Percentiles rank a stretch among this genome's conserved stretches.
phyloP scores from a whole-genome alignment of 2,888 invertebrate species.

The Omphaloscelis lunosa region DNA sequence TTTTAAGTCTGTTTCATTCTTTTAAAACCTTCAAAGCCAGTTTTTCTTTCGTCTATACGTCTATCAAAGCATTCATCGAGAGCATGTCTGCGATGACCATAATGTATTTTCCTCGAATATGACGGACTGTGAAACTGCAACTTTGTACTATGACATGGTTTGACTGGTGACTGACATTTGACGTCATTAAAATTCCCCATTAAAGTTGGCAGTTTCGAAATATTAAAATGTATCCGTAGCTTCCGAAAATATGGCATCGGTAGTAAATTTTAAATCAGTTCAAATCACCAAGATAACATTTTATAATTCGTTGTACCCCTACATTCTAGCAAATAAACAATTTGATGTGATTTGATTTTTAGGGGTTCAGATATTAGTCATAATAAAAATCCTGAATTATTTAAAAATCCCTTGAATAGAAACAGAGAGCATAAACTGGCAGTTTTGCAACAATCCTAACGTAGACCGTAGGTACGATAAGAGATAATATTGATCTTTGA shows the following conservation, averaged over 20 bases:
- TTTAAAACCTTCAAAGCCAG: neutral
- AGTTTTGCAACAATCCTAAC: no score
- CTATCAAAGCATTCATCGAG: neutral
- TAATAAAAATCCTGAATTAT: no score
- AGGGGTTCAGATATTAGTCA: no score
- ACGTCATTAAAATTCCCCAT: slow-evolving; percentile 43
- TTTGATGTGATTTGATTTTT: no score
- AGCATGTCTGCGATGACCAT: neutral
- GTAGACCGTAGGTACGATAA: no score
- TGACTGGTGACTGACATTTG: slow-evolving; percentile 24
- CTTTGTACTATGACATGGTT: slow-evolving; percentile 30
- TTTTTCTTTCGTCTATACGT: no score
- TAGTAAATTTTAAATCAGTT: neutral
- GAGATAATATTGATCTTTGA: neutral
- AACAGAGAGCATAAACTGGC: no score
- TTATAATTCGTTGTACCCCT: neutral
- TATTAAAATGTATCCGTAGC: neutral
- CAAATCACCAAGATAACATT: neutral
- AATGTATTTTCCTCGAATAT: slow-evolving; percentile 29
- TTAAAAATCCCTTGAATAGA: no score
- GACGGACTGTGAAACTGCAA: slow-evolving; percentile 20
- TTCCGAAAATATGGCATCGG: neutral
- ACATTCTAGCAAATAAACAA: no score
- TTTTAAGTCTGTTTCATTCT: neutral
- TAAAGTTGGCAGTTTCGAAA: neutral